Base-by-base conservation (phyloP, 2,113 vertebrate species). In the Climacteris rufus region DNA sequence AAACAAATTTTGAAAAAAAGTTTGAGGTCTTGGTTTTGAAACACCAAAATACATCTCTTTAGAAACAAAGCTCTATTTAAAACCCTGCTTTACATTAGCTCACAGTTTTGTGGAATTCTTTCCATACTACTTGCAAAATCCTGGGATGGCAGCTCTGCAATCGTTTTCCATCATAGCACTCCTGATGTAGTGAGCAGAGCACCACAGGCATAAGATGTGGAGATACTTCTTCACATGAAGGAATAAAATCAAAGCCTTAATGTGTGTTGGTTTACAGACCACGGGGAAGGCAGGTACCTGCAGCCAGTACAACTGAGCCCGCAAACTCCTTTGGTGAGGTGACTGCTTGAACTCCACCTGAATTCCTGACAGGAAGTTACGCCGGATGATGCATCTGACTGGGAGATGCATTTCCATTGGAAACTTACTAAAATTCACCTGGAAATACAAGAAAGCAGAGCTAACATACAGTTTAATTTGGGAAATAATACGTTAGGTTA, bases 291-390 rank as follows among this genome's bases (percentile, higher is more conserved):
- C 9, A 10, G 4, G 77, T 97, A 99, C 99, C 99, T 99, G 99
- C 42, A 99, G 97, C 99, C 99, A 99, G 93, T 99, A 98, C 42
- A 99, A 71, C 52, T 98, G 98, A 15, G 99, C 99, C 65, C 99
- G 97, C 87, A 99, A 95, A 94, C 99, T 99, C 81, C 99, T 98
- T 60, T 99, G 99, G 93, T 99, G 99, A 85, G 93, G 97, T 0
- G 99, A 99, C 87, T 99, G 99, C 42, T 99, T 99, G 93, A 99
- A 98, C 95, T 99, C 99, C 88, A 99, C 95, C 37, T 99, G 98
- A 95, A 99, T 99, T 75, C 99, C 99, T 17, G 99, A 98, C 81
- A 99, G 97, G 93, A 99, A 99, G 97, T 98, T 99, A 69, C 99
- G 98, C 61, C 99, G 98, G 74, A 99, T 98, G 13, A 24, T 96